Percentiles rank a stretch among this genome's conserved stretches.
phyloP scores from a whole-genome alignment of 2,888 invertebrate genomes.

The Lumbricus terrestris region DNA sequence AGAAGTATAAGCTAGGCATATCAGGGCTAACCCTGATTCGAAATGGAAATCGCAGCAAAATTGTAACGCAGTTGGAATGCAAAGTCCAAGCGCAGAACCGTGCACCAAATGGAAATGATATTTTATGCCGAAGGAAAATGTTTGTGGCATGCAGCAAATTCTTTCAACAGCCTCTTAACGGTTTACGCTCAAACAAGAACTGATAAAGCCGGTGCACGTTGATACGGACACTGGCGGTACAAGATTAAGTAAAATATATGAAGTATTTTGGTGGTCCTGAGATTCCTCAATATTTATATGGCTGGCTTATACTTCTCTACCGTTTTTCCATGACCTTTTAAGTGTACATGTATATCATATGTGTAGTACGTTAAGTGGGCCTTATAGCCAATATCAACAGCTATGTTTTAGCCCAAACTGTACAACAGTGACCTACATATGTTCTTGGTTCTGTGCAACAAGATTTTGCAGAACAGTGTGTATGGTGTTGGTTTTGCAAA shows the following conservation, averaged over 20 bases:
- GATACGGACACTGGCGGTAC: not conserved
- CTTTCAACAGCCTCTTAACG: not conserved
- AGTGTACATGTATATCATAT: not conserved
- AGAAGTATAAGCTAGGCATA: too few relatives aligned
- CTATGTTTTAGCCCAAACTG: too few relatives aligned
- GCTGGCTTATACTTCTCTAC: not conserved
- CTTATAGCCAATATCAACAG: too few relatives aligned
- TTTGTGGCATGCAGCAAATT: not conserved
- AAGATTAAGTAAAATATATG: not conserved
- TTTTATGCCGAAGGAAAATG: not conserved
- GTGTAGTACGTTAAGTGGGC: too few relatives aligned
- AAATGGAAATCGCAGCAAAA: not conserved
- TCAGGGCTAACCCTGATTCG: not conserved
- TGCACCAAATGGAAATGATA: not conserved
- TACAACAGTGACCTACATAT: too few relatives aligned
- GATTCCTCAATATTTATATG: not conserved
- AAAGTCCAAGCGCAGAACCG: not conserved
- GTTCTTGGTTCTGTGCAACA: too few relatives aligned
- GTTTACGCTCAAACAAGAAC: not conserved
- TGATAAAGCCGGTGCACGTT: not conserved
- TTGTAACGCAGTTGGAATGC: not conserved
- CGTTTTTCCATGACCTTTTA: not conserved
- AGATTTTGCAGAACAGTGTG: too few relatives aligned
- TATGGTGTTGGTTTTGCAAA: too few relatives aligned
- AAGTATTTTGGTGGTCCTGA: not conserved